Conservation (phyloP, 1,140 invertebrate genomes). For the Drosophila rufa region DNA sequence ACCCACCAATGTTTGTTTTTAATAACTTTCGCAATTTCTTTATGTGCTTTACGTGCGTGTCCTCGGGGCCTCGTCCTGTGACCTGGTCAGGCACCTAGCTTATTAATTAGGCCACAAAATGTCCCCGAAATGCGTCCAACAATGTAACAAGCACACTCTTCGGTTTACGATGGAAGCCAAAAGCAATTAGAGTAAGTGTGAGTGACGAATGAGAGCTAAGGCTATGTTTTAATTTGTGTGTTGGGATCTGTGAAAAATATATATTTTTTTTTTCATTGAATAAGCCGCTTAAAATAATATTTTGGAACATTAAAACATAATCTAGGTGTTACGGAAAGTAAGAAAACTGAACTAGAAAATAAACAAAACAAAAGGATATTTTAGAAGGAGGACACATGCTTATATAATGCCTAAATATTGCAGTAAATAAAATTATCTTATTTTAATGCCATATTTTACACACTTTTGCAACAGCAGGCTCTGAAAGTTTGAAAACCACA, state of each 20-base stretch:
- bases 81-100: constrained; percentile 50
- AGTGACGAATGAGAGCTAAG: background rate
- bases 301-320: no score
- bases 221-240: background rate
- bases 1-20: constrained; percentile 51
- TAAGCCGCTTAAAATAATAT: background rate
- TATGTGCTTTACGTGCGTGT: constrained; percentile 67
- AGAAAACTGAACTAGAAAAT: no score
- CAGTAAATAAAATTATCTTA: background rate
- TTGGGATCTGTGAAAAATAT: background rate
- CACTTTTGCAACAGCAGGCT: constrained; percentile 23
- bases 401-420: background rate
- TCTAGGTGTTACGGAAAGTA: no score
- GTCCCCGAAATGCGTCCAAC: constrained; percentile 40
- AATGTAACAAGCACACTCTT: constrained; percentile 7
- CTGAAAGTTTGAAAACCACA: constrained; percentile 31
- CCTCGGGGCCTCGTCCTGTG: constrained; percentile 30
- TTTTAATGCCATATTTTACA: constrained; percentile 11
- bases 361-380: no score
- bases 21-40: constrained; percentile 75
- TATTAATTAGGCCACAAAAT: constrained; percentile 64
- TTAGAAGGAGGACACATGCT: no score
- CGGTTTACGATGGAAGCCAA: background rate
- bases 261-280: background rate
- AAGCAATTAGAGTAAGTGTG: constrained; percentile 9